Conservation (phyloP, 2,888 invertebrate genomes). For the Oligia latruncula region DNA sequence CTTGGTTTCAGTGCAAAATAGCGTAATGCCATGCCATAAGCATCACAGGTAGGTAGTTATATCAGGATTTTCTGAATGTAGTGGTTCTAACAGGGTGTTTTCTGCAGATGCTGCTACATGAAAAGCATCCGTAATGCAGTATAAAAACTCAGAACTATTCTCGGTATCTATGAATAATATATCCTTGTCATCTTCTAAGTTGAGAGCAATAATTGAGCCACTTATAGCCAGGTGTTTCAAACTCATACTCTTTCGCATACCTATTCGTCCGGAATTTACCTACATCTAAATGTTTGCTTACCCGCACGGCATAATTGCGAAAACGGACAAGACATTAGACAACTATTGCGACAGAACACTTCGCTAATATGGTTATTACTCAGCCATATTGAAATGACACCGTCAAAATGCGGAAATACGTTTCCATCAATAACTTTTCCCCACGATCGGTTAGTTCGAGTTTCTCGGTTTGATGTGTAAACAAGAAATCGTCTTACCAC, state of each 20-base stretch:
- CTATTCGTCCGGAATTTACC: slow-evolving; percentile 45
- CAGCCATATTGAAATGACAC: slow-evolving; percentile 79
- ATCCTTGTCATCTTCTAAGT: not conserved
- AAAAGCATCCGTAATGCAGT: not conserved
- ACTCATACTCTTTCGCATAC: slow-evolving; percentile 14
- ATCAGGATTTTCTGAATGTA: not conserved
- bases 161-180: not conserved
- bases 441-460: slow-evolving; percentile 77
- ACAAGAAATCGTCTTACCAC: slow-evolving; percentile 83
- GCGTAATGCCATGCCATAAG: not conserved
- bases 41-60: not conserved
- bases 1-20: not conserved
- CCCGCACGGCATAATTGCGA: slow-evolving; percentile 74
- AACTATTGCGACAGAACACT: slow-evolving; percentile 74
- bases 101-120: not conserved
- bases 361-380: slow-evolving; percentile 75
- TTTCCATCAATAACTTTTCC: slow-evolving; percentile 76
- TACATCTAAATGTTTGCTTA: slow-evolving; percentile 64
- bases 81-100: not conserved
- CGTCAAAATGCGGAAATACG: slow-evolving; percentile 80
- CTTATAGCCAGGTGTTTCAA: not conserved
- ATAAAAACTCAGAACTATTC: not conserved
- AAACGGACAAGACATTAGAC: slow-evolving; percentile 71
- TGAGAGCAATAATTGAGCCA: not conserved
- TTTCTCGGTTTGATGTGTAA: slow-evolving; percentile 78